Conservation (phyloP, 2,113 vertebrate species). For the Nerophis lumbriciformis region DNA sequence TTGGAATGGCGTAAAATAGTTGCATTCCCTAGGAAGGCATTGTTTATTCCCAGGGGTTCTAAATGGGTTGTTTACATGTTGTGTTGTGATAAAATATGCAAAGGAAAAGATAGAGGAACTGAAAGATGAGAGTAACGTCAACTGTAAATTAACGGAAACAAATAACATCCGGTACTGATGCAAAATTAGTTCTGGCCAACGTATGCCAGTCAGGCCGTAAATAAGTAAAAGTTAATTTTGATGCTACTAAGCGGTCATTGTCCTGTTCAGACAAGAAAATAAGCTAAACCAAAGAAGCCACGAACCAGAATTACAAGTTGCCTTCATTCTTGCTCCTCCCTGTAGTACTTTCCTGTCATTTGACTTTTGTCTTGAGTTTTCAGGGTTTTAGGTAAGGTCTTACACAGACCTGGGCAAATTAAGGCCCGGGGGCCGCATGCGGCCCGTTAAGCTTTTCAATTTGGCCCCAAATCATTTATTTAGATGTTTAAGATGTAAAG, state of each 20-base stretch:
- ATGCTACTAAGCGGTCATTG: background rate
- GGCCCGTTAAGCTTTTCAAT: too few species aligned
- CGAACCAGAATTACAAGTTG: constrained; percentile 26
- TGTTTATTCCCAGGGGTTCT: constrained; percentile 35
- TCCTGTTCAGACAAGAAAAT: background rate
- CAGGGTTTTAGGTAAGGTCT: background rate
- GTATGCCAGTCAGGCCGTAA: constrained; percentile 9
- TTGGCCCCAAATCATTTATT: too few species aligned
- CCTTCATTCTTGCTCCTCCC: background rate
- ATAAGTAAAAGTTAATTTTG: too few species aligned
- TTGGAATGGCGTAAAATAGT: constrained; percentile 17
- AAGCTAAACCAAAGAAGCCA: constrained; percentile 1
- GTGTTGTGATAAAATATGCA: constrained; percentile 10
- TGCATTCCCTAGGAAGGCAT: constrained; percentile 4
- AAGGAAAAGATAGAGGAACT: constrained; percentile 5
- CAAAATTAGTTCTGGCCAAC: background rate
- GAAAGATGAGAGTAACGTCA: constrained; percentile 8
- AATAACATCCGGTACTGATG: background rate
- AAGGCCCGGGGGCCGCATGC: too few species aligned
- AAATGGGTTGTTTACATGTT: constrained; percentile 44
- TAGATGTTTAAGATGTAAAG: too few species aligned
- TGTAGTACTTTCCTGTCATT: background rate
- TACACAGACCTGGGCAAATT: background rate
- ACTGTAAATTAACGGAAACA: constrained; percentile 14
- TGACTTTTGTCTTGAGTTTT: too few species aligned